phyloP scores from a whole-genome alignment of 2,888 invertebrate genomes.

The Dasysyrphus tricinctus region DNA sequence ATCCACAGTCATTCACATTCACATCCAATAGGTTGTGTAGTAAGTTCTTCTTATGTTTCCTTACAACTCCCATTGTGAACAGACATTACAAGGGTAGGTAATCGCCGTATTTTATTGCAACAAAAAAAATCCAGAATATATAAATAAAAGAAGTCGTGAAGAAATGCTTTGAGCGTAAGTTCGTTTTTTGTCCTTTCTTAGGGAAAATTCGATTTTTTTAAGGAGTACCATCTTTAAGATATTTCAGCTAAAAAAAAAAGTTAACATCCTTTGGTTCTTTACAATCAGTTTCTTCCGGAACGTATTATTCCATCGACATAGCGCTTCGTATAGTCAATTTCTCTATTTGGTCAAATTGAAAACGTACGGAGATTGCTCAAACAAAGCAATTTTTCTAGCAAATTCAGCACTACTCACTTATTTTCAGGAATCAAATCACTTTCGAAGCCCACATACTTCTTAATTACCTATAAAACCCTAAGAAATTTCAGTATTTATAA shows the following conservation, averaged over 20 bases:
- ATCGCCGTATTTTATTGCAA: slow-evolving; percentile 29
- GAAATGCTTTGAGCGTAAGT: background rate
- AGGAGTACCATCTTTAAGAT: background rate
- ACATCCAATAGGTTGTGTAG: slow-evolving; percentile 36
- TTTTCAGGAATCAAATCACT: no score
- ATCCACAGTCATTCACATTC: slow-evolving; percentile 42
- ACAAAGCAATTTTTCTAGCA: no score
- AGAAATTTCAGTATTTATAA: no score
- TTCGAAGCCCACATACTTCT: no score
- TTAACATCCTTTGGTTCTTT: background rate
- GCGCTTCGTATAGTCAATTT: background rate
- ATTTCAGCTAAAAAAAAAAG: background rate
- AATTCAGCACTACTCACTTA: no score
- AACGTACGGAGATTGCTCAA: background rate
- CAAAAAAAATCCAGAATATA: slow-evolving; percentile 4
- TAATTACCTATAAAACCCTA: no score
- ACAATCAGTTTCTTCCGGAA: background rate
- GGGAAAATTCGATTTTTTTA: background rate
- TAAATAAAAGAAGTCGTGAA: background rate
- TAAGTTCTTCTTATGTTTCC: slow-evolving; percentile 42
- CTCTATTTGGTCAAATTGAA: background rate
- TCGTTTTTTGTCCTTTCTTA: background rate
- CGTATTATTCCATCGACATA: background rate
- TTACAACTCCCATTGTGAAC: slow-evolving; percentile 36
- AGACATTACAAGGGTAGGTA: slow-evolving; percentile 41